Evolutionary conservation across 2,113 vertebrate genomes (phyloP), one percentile per base, ranked within the genome.

Genomic region (Ophiodon elongatus): DNA sequence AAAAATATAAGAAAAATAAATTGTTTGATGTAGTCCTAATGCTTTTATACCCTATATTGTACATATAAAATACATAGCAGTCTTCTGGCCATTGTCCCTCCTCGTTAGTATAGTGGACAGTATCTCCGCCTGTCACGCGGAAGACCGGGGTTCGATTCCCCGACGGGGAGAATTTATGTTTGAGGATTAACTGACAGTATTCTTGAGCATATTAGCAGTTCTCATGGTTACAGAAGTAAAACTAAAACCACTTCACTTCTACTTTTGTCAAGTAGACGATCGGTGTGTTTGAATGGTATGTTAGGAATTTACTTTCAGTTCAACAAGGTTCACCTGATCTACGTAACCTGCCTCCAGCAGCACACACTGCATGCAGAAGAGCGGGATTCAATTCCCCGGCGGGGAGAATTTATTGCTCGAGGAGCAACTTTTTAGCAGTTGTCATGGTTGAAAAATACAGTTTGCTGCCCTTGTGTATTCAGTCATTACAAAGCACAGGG

Each of bases 61-160:
- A 4, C 43, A 17, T 52, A 23, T 23, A 23, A 52, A 52, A 52
- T 0, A 17, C 4, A 14, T 17, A 3, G 4, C 13, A 15, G 41
- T 14, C 10, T 17, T 45, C 43, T 17, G 14, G 4, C 15, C 15
- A 5, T 17, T 4, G 4, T 45, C 43, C n/a, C 4, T 79, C 66
- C 76, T 70, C 76, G 66, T 79, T 79, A 79, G 76, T 79, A 70
- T 79, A 70, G 76, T 79, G 76, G 76, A 79, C 76, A 79, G 76
- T 70, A 70, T 79, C 66, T 79, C 76, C 56, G 66, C 76, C 56
- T 70, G 76, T 78, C 76, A 60, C 67, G 66, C 52, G 76, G 76
- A 70, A 79, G 66, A 70, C 66, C 56, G 41, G 76, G 76, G 52
- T 78, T 67, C 63, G 75, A 78, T 69, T 78, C 65, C 76, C 76